Evolutionary conservation across 2,113 vertebrate genomes (phyloP), one percentile per base, ranked within the genome.

Genomic region (Daubentonia madagascariensis): DNA sequence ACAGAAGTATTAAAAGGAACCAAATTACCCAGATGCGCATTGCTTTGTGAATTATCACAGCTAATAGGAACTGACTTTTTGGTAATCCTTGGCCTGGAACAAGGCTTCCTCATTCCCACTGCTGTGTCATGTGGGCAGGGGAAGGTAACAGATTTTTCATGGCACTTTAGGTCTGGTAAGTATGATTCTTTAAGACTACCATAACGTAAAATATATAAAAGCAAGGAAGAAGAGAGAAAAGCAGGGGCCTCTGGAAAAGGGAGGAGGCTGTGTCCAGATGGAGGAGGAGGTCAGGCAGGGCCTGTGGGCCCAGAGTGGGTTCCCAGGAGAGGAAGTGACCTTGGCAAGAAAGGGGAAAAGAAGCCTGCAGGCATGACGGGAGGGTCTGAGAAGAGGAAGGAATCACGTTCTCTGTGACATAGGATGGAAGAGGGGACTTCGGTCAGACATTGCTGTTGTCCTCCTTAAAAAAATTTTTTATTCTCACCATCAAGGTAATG

Each of bases 1-100:
- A 68, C 40, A 40, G 25, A 80, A 3, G 48, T n/a, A 61, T 89
- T 89, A 61, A 68, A 76, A 67, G 40, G 43, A 35, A 61, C 23
- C 23, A 32, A 45, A 75, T 25, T 65, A 68, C 45, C 52, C 68
- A 48, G 25, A 80, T 18, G 4, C 1, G 35, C 3, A 23, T 81
- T 37, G 61, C 22, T 86, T 93, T 91, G 35, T 91, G 59, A 81
- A 87, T 84, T 11, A 78, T 40, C 61, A 54, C 22, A 78, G n/a
- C 9, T 43, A 50, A 63, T 28, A 17, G 72, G 68, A 83, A 50
- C 52, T 30, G 81, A 37, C 32, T 50, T 84, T 67, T 28, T n/a
- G n/a, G 8, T 63, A n/a, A 83, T 57, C 87, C 40, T 89, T 48
- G 57, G 37, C 25, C 13, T 23, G 35, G 14, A 3, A 92, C 20